A percentile compares a stretch with the other conserved stretches of the same genome.
Conservation (phyloP, 2,113 vertebrate genomes). For the Natator depressus region DNA sequence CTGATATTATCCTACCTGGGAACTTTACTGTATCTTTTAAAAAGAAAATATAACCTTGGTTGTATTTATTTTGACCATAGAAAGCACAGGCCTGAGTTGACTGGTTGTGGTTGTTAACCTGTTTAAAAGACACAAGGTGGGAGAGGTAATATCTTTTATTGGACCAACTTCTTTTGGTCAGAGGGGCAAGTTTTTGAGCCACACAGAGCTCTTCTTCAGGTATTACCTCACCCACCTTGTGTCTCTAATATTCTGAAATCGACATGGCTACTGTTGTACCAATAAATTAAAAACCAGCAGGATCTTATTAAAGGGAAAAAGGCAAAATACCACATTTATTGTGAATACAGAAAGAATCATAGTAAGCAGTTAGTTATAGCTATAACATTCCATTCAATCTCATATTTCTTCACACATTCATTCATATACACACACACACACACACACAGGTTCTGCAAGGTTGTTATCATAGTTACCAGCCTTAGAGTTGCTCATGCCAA, state of each 20-base stretch:
- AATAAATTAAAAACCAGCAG: too few relatives aligned
- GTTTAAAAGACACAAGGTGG: background rate
- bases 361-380: too few relatives aligned
- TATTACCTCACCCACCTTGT: background rate
- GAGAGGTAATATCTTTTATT: background rate
- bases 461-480: too few relatives aligned
- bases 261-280: too few relatives aligned
- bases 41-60: background rate
- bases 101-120: background rate
- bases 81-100: background rate
- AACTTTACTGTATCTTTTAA: background rate
- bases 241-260: background rate
- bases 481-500: too few relatives aligned
- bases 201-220: background rate
- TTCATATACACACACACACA: too few relatives aligned
- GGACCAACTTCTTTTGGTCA: background rate
- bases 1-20: fast-evolving
- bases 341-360: too few relatives aligned
- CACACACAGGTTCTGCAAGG: too few relatives aligned
- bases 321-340: too few relatives aligned
- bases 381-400: too few relatives aligned
- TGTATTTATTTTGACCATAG: fast-evolving
- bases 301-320: too few relatives aligned
- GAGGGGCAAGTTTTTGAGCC: background rate
- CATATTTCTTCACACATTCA: too few relatives aligned